These are phyloP conservation scores for Oreochromis grahami DNA, from an alignment of 2,797 vertebrate species.

Conservation along the genomic window DNA sequence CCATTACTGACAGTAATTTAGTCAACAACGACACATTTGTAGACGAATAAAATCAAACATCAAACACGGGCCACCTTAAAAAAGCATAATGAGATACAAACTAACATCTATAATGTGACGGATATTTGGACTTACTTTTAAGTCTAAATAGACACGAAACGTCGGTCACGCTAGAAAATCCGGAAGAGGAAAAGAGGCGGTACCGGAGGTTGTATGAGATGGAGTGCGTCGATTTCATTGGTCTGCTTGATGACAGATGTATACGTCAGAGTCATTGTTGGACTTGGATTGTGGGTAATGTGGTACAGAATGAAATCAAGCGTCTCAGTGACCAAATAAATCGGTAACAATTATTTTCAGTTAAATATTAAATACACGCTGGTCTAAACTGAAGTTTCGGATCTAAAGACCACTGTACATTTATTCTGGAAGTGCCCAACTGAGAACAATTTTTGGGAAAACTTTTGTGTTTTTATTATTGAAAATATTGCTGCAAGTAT, in stretches of 20 bases:
- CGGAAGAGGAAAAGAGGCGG: conserved; percentile 44
- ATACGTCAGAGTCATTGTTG: not conserved
- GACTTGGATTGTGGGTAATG: not conserved
- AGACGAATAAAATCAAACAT: fast-evolving
- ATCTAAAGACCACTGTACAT: not conserved
- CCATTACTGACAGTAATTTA: not conserved
- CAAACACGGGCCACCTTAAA: fast-evolving
- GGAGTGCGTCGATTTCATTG: conserved; percentile 49
- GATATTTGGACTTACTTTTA: conserved; percentile 79
- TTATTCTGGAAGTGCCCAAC: not conserved
- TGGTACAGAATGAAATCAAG: not conserved
- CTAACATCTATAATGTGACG: fast-evolving
- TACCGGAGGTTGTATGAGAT: not conserved
- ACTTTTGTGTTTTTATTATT: not conserved
- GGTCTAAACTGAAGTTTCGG: not conserved
- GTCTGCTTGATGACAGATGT: not conserved
- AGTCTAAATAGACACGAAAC: conserved; percentile 88
- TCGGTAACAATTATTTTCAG: not conserved
- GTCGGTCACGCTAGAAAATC: conserved; percentile 76
- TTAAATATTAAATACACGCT: not conserved
- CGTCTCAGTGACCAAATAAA: not conserved
- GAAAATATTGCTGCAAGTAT: not conserved
- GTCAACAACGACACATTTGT: not conserved
- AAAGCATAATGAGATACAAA: fast-evolving
- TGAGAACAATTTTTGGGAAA: not conserved